phyloP scores from a whole-genome alignment of 2,113 vertebrate genomes.

The Rhadina sibilatrix region DNA sequence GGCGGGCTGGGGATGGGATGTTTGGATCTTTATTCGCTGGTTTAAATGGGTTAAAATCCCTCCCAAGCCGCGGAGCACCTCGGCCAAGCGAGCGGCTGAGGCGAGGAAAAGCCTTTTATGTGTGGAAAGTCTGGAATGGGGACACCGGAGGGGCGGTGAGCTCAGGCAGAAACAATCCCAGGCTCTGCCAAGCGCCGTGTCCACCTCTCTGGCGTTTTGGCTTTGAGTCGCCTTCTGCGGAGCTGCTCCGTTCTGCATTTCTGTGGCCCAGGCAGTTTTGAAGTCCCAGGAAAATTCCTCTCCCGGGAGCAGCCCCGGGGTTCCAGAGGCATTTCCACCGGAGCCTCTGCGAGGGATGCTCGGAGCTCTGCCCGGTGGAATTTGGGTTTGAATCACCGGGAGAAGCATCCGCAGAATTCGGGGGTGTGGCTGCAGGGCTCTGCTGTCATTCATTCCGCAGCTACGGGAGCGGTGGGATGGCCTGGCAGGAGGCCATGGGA shows the following conservation, averaged over 20 bases:
- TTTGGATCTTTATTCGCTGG: neutral
- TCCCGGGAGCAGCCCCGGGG: neutral
- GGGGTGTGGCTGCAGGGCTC: neutral
- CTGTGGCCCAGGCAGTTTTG: neutral
- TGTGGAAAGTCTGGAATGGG: neutral
- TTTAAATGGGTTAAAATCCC: neutral
- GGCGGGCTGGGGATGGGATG: neutral
- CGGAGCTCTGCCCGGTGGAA: neutral
- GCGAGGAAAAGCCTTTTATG: neutral
- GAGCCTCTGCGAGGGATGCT: neutral
- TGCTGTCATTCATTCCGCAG: neutral
- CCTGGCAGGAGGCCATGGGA: neutral
- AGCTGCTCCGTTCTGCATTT: neutral
- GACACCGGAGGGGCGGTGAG: neutral
- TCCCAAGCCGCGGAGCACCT: neutral
- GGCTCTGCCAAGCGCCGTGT: neutral
- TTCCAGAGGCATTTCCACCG: neutral
- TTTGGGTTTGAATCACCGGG: constrained; percentile 4
- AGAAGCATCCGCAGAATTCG: constrained; percentile 44
- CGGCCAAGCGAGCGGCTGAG: neutral
- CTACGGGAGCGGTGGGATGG: neutral
- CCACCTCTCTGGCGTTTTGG: neutral
- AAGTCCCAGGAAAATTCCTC: neutral
- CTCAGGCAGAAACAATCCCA: neutral
- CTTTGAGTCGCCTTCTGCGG: neutral